Percentiles rank a stretch among this genome's conserved stretches.
Conservation (phyloP, 1,140 invertebrate species). For the Orchesella cincta region DNA sequence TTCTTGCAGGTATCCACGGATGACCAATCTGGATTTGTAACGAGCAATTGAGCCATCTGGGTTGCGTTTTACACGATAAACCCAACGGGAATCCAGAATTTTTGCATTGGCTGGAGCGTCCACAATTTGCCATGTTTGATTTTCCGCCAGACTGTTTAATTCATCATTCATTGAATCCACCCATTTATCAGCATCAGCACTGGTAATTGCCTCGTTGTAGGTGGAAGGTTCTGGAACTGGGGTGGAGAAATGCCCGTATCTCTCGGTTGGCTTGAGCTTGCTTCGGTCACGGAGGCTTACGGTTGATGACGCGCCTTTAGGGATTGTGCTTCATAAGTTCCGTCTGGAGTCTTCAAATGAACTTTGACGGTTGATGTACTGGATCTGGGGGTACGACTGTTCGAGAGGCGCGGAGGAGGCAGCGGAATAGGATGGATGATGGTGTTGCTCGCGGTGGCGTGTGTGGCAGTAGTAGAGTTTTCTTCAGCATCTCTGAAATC, state of each 20-base stretch:
- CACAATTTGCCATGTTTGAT: slow-evolving; percentile 35
- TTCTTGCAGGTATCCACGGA: slow-evolving; percentile 54
- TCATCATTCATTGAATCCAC: slow-evolving; percentile 43
- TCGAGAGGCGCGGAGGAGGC: no score
- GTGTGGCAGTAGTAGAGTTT: no score
- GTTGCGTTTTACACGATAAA: slow-evolving; percentile 31
- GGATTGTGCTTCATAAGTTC: slow-evolving; percentile 1
- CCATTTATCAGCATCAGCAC: slow-evolving; percentile 43
- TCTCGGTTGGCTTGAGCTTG: background rate
- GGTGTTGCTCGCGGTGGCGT: background rate
- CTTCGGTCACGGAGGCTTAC: background rate
- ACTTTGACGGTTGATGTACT: no score
- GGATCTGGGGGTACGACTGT: no score
- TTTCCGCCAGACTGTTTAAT: slow-evolving; percentile 41
- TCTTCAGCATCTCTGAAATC: no score
- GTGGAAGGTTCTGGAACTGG: slow-evolving; percentile 14
- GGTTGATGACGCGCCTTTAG: background rate
- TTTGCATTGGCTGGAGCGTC: background rate
- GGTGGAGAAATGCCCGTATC: background rate
- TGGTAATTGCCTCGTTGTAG: slow-evolving; percentile 42
- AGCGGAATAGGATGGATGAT: background rate
- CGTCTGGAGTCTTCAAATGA: background rate
- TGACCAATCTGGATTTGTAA: slow-evolving; percentile 57
- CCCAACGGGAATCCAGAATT: slow-evolving; percentile 31
- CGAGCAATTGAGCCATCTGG: slow-evolving; percentile 13